Evolutionary conservation across 2,888 invertebrate genomes (phyloP), one percentile per base, ranked within the genome.

Genomic region (Trissolcus japonicus): DNA sequence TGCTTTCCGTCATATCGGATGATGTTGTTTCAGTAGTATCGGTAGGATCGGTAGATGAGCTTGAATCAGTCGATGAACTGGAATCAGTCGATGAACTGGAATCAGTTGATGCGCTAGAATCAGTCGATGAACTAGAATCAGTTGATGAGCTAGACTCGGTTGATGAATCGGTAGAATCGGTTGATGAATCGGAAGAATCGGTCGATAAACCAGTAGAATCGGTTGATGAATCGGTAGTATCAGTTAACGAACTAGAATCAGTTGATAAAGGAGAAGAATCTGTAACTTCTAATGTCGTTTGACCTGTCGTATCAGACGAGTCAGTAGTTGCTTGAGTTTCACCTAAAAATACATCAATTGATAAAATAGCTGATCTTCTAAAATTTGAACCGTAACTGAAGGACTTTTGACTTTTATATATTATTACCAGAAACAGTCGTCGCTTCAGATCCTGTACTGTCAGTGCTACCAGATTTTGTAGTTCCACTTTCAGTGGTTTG

Each of bases 1-100:
- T 81, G 6, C 79, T 68, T 13, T 50, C 53, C 2, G 61, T 61
- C 14, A 81, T 76, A 11, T 81, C 83, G 17, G 82, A 81, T 4
- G 84, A 69, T 2, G 79, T 78, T 35, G 82, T 78, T 51, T 79
- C 79, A 1, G 80, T 78, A 11, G 79, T 53, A 19, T 82, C 82
- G 4, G 83, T 81, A 0, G 78, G 76, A 54, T 81, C 83, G 7
- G 80, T 80, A 40, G 76, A 59, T 25, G 25, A 25, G 4, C 25
- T 43, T 14, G n/a, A 13, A 2, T 14, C 43, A n/a, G n/a, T 43
- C 43, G 25, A 4, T 25, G 25, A 25, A 25, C 65, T 74, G 29
- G 56, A 48, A 4, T 67, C 79, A 35, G 25, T 25, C 4, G 55
- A 43, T 17, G 78, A 4, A 1, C 16, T 35, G 9, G 55, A 35